Base-by-base conservation (phyloP, 2,888 invertebrate genomes). In the Spisula solida region DNA sequence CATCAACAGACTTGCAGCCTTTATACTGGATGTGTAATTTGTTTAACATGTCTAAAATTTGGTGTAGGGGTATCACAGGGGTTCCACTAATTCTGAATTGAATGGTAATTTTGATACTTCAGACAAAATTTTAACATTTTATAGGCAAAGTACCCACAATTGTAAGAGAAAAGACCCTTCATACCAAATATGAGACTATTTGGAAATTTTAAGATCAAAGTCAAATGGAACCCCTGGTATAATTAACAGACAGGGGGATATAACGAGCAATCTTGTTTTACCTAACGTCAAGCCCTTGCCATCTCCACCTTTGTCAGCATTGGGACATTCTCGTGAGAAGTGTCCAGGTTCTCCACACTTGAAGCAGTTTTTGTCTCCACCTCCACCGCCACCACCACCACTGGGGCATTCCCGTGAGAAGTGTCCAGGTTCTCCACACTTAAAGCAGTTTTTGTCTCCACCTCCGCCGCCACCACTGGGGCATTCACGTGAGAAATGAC, bases 261-360 rank as follows among this genome's bases (percentile, higher is more conserved):
- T 66, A 66, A n/a, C 6, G 34, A 78, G 34, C 34, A 18, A 41
- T 41, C 25, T 14, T n/a, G 1, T 41, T 34, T 75, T 86, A 86
- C 86, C 86, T 75, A 86, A 75, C 41, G 70, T 81, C 20, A 86
- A 25, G n/a, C 87, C 87, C 55, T 66, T 70, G 20, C 86, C 83
- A 20, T 75, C 90, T 14, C 87, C 88, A n/a, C 85, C 86, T 79
- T 80, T 80, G 18, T 75, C 87, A 66, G 31, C 82, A 55, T 83
- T 89, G 0, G 88, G 86, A 70, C 91, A 92, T 48, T 93, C 93
- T 34, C 93, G 70, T 6, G 95, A 91, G 66, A 95, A 90, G 86
- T 96, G 96, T 0, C 95, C 95, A 31, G 91, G 91, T 86, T 95
- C 94, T 16, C 94, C 94, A 93, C 96, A 96, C 79, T 95, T 96